phyloP scores from a whole-genome alignment of 2,113 vertebrate genomes.

The Penelope pileata region DNA sequence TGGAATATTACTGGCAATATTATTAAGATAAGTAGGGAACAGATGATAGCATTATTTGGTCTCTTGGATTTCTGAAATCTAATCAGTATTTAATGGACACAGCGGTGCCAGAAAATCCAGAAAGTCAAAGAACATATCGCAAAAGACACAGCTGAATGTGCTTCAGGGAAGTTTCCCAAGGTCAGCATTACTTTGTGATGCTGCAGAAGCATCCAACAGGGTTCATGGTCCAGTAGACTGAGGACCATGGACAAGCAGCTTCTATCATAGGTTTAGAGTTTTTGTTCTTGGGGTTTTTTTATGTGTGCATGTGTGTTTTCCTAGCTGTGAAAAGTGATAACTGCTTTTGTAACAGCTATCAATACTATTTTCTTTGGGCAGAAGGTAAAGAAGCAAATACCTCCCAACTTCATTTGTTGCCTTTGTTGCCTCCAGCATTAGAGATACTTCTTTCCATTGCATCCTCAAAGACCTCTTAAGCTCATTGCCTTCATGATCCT shows the following conservation, averaged over 20 bases:
- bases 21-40: conserved; percentile 44
- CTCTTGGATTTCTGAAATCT: conserved; percentile 47
- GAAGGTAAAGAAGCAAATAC: neutral
- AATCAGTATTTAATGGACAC: conserved; percentile 55
- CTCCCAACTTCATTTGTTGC: neutral
- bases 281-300: neutral
- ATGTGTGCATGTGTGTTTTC: too few species aligned
- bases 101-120: neutral
- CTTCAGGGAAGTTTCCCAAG: conserved; percentile 33
- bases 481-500: neutral
- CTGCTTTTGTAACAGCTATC: neutral
- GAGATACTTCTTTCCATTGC: neutral
- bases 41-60: conserved; percentile 37
- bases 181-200: neutral
- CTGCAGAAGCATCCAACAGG: neutral
- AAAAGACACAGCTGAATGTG: neutral
- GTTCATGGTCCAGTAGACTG: neutral
- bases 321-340: neutral
- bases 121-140: conserved; percentile 32
- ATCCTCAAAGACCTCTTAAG: neutral
- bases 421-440: neutral
- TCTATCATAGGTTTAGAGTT: neutral
- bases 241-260: neutral
- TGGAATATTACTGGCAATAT: conserved; percentile 36
- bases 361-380: neutral